These are phyloP conservation scores for Perithous albicinctus DNA, from an alignment of 2,888 invertebrate genomes.

Conservation along the genomic window DNA sequence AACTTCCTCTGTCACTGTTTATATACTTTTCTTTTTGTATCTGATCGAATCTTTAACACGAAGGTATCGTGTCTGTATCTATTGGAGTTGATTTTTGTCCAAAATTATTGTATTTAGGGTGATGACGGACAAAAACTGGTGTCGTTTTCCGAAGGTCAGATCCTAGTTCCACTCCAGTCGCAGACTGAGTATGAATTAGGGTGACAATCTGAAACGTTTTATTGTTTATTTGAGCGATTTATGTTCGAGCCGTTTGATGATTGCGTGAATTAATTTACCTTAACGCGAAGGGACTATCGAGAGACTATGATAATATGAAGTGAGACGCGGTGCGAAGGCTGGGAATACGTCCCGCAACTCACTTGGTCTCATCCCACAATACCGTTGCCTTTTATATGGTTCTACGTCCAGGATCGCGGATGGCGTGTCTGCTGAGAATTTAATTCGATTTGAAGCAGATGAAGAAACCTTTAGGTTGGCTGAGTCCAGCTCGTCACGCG, in stretches of 20 bases:
- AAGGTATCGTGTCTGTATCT: neutral
- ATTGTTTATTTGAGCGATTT: neutral
- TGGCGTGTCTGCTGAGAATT: conserved; percentile 82
- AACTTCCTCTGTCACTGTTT: conserved; percentile 24
- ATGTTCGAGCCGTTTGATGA: neutral
- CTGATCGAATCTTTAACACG: neutral
- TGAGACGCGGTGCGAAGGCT: conserved; percentile 81
- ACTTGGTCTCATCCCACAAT: conserved; percentile 76
- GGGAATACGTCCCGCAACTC: conserved; percentile 82
- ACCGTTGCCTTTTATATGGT: conserved; percentile 79
- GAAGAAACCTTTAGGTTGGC: conserved; percentile 83
- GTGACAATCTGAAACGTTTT: conserved; percentile 5
- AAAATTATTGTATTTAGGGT: neutral
- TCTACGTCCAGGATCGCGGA: conserved; percentile 72
- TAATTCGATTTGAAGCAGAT: conserved; percentile 83
- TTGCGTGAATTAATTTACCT: conserved; percentile 19
- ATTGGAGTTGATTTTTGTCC: neutral
- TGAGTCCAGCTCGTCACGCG: conserved; percentile 83
- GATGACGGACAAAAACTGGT: neutral
- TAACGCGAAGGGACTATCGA: conserved; percentile 62
- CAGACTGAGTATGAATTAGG: conserved; percentile 3
- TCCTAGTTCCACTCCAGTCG: conserved; percentile 21
- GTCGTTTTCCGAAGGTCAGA: neutral
- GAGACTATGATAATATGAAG: conserved; percentile 76
- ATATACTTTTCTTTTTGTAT: conserved; percentile 11